phyloP scores from a whole-genome alignment of 2,797 vertebrate species.

The Diceros bicornis region DNA sequence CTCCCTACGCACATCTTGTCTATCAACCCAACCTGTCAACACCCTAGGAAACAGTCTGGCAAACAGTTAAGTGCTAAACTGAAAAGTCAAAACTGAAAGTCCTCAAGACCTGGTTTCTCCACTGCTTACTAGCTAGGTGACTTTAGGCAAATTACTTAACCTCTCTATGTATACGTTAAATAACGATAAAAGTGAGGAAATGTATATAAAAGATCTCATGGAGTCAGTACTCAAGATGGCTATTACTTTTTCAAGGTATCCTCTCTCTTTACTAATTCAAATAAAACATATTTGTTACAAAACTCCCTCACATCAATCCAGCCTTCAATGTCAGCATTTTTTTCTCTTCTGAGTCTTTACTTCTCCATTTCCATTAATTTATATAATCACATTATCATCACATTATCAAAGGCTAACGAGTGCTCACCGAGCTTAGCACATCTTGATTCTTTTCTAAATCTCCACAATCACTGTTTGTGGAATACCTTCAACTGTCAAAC shows the following conservation, averaged over 20 bases:
- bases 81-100: not conserved
- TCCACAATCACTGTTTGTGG: not conserved
- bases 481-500: not conserved
- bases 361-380: not conserved
- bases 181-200: constrained; percentile 3
- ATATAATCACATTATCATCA: not conserved
- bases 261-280: not conserved
- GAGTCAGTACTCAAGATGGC: not conserved
- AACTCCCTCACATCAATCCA: not conserved
- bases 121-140: not conserved
- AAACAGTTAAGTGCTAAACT: not conserved
- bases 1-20: not conserved
- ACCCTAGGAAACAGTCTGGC: not conserved
- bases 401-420: not conserved
- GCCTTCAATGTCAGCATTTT: not conserved
- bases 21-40: not conserved
- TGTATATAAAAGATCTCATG: not conserved
- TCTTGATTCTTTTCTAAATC: constrained; percentile 19
- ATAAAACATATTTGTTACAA: not conserved
- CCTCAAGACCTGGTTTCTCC: not conserved
- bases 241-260: not conserved
- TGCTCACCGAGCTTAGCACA: not conserved
- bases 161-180: not conserved
- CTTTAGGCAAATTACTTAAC: not conserved
- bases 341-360: not conserved